A percentile compares a stretch with the other conserved stretches of the same genome.
Conservation (phyloP, 2,888 invertebrate species). For the Muschampia staudingeri region DNA sequence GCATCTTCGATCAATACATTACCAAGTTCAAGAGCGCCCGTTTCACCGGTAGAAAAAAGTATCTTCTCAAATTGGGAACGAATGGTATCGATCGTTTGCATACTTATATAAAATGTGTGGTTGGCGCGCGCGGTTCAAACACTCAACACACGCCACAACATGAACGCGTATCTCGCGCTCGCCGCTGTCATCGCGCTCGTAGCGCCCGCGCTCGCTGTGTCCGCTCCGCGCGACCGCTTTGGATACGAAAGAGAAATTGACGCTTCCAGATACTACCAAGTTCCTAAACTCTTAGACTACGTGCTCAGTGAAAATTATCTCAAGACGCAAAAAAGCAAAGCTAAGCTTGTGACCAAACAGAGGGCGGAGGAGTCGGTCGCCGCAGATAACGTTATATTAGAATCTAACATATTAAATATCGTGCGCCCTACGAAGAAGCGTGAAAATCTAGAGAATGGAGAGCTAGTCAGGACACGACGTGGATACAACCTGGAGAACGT, state of each 20-base stretch:
- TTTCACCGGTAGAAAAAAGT: conserved; percentile 77
- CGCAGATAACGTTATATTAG: conserved; percentile 85
- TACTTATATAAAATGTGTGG: conserved; percentile 86
- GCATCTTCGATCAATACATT: conserved; percentile 75
- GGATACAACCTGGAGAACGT: conserved; percentile 90
- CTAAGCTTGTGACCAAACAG: conserved; percentile 84
- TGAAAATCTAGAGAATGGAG: conserved; percentile 72
- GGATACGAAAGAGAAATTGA: conserved; percentile 88
- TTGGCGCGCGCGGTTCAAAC: conserved; percentile 88
- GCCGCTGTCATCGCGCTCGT: conserved; percentile 83
- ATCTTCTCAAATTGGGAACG: conserved; percentile 87
- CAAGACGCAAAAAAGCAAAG: conserved; percentile 82
- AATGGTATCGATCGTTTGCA: conserved; percentile 87
- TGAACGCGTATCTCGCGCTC: conserved; percentile 88
- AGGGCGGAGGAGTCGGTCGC: conserved; percentile 83
- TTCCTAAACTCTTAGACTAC: conserved; percentile 81
- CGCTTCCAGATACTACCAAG: conserved; percentile 80
- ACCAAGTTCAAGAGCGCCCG: conserved; percentile 86
- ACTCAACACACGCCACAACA: conserved; percentile 85
- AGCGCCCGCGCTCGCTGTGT: conserved; percentile 75
- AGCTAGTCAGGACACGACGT: conserved; percentile 83
- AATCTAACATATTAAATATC: conserved; percentile 86
- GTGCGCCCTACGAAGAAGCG: conserved; percentile 78
- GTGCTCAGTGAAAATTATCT: conserved; percentile 81
- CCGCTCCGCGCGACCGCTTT: conserved; percentile 78